Evolutionary conservation across 2,797 vertebrate genomes (phyloP).

Genomic region (Coccyzus lansbergi): DNA sequence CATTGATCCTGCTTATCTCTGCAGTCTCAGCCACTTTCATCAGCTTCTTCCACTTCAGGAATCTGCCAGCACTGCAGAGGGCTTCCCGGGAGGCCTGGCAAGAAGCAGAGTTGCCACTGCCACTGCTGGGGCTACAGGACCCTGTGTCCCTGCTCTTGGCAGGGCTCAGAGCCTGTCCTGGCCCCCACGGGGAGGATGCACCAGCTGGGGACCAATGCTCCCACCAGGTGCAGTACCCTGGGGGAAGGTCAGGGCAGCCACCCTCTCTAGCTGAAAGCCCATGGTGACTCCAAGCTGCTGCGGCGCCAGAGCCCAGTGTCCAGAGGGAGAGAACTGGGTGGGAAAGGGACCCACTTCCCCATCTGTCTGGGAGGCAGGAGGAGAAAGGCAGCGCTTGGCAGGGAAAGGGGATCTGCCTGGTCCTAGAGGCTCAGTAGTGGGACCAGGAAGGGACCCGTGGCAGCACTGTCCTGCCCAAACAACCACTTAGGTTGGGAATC

Average conservation of each 20-base stretch:
- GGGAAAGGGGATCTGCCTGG: background rate
- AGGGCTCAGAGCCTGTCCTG: background rate
- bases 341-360: background rate
- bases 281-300: background rate
- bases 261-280: background rate
- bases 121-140: background rate
- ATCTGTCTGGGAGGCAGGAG: background rate
- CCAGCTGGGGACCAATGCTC: background rate
- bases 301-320: fast-evolving
- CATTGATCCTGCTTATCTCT: background rate
- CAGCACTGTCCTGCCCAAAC: background rate
- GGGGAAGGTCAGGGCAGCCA: background rate
- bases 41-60: background rate
- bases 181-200: background rate
- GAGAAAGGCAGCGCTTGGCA: background rate
- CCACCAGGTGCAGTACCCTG: too few species aligned
- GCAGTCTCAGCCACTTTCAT: background rate
- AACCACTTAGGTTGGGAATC: background rate
- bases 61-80: background rate
- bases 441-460: background rate
- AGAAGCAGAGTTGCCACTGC: background rate
- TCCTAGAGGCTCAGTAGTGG: background rate
- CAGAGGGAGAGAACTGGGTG: background rate
- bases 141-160: background rate
- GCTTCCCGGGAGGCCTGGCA: background rate